Base-by-base conservation (phyloP, 2,797 vertebrate genomes). In the Spondyliosoma cantharus region DNA sequence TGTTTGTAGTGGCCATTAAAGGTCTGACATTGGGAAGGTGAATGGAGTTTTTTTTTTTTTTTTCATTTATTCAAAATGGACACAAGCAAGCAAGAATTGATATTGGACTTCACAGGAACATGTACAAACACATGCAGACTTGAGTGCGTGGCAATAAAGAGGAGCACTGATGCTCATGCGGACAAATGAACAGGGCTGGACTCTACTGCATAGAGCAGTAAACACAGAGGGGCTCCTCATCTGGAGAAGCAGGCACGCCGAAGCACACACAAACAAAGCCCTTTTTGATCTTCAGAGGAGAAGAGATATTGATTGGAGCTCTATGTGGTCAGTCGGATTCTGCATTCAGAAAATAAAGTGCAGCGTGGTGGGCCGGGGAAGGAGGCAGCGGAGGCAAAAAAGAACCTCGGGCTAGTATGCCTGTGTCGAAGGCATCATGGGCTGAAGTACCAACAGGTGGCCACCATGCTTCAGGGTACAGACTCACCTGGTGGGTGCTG, bases 1-100 rank as follows among this genome's bases (percentile, higher is more conserved):
- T 94, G 95, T 96, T 95, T 95, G 93, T 96, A 93, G 94, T 86
- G 94, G 93, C 94, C 95, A 95, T 89, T 91, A 90, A 83, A 83
- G 90, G 92, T 89, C 91, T 92, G 93, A 78, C 42, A 68, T 43
- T 9, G 3, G 19, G 54, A 78, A 57, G 58, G 60, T 67, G 49
- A 81, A 86, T 86, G 46, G 4, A 83, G 67, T 42, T 19, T 20
- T 46, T 78, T 79, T 71, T 2, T 37, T 37, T 37, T 3, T 11
- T 11, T 37, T 11, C 32, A 63, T 81, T 59, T 63, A 60, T 74
- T 77, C 57, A 29, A 86, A 89, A 77, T 54, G 54, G 57, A 78
- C 16, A 16, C 37, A 50, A 64, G 45, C 16, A 61, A 50, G 7
- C 57, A 5, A 52, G 5, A 71, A 67, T 85, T 53, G 25, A 13